Evolutionary conservation across 2,888 invertebrate genomes (phyloP).

Genomic region (Nomada hirtipes): DNA sequence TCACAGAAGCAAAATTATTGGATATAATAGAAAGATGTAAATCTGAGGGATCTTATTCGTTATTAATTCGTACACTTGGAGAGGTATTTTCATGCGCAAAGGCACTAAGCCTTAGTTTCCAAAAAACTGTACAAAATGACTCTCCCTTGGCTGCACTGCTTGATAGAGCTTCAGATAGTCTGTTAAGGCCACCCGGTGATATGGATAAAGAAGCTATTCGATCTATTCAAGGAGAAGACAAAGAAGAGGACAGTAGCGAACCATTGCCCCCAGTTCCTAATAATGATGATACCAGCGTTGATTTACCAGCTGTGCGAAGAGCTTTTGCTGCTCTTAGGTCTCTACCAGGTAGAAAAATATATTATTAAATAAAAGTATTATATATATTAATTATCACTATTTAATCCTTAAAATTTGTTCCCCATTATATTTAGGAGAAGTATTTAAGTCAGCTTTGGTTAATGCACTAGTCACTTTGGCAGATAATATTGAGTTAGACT

Average conservation of each 20-base stretch:
- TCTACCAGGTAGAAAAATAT: constrained; percentile 75
- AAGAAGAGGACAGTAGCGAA: constrained; percentile 92
- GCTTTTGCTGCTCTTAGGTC: constrained; percentile 87
- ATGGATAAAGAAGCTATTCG: constrained; percentile 90
- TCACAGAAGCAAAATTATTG: constrained; percentile 91
- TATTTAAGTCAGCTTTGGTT: constrained; percentile 89
- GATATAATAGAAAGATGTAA: constrained; percentile 91
- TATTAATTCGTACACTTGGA: constrained; percentile 90
- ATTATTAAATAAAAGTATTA: constrained; percentile 5
- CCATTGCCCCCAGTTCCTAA: constrained; percentile 80
- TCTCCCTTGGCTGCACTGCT: constrained; percentile 85
- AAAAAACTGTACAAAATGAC: constrained; percentile 83
- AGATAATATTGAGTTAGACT: constrained; percentile 90
- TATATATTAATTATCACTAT: constrained; percentile 1
- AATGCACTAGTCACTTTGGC: constrained; percentile 91
- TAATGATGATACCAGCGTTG: constrained; percentile 86
- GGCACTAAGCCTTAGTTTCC: constrained; percentile 91
- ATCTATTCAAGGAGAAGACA: constrained; percentile 92
- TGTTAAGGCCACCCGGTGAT: constrained; percentile 85
- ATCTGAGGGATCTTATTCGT: constrained; percentile 88
- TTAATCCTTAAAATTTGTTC: constrained; percentile 11
- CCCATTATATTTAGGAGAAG: constrained; percentile 81
- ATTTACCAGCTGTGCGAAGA: constrained; percentile 89
- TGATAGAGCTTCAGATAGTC: constrained; percentile 85
- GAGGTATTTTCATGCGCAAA: constrained; percentile 90